Evolutionary conservation across 2,113 vertebrate species (phyloP).

Genomic region (Apistogramma diplotaenia): DNA sequence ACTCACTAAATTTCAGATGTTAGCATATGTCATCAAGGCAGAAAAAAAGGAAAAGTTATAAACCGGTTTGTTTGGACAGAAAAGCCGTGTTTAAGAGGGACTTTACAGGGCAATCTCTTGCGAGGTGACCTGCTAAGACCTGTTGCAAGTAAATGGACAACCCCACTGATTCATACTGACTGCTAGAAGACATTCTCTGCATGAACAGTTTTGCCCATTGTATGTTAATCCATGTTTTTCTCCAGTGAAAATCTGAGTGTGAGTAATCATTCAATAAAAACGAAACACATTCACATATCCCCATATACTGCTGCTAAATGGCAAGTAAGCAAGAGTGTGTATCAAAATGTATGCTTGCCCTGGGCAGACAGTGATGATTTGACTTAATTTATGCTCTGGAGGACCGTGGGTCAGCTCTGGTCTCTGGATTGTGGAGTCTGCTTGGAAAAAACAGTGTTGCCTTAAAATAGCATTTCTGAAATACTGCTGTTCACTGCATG

Average conservation of each 20-base stretch:
- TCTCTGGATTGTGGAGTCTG: constrained; percentile 30
- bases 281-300: neutral
- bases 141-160: neutral
- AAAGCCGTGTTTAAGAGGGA: neutral
- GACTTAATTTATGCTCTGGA: neutral
- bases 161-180: neutral
- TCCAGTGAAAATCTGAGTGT: neutral
- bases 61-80: neutral
- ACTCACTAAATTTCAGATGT: neutral
- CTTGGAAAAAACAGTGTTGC: neutral
- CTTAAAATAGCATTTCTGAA: constrained; percentile 27
- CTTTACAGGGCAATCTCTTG: neutral
- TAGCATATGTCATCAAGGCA: neutral
- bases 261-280: neutral
- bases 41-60: neutral
- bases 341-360: neutral
- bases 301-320: neutral
- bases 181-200: neutral
- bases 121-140: neutral
- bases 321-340: neutral
- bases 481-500: constrained; percentile 27
- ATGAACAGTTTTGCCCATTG: neutral
- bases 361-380: neutral
- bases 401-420: constrained; percentile 13
- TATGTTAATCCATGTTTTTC: neutral